Evolutionary conservation across 2,797 vertebrate genomes (phyloP).

Genomic region (Acanthornis magna): DNA sequence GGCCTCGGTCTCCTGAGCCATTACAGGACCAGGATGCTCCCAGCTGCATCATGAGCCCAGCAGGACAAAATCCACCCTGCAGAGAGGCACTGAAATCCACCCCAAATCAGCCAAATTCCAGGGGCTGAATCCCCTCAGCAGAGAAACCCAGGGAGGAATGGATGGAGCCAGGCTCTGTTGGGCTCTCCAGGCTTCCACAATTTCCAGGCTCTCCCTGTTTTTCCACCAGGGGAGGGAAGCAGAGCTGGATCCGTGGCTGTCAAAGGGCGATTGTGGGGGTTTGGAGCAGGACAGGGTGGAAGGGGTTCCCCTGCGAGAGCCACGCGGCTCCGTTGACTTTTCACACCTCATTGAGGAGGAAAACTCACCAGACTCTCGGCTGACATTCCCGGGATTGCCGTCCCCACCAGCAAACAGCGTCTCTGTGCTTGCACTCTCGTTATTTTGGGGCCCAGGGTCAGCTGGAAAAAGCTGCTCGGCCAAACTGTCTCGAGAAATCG

Average conservation of each 20-base stretch:
- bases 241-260: neutral
- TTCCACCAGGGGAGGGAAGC: neutral
- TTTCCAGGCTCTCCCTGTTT: neutral
- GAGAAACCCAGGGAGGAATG: neutral
- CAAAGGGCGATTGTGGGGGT: constrained; percentile 5
- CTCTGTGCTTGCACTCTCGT: neutral
- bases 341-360: constrained; percentile 54
- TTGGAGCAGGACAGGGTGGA: neutral
- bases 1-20: accelerated
- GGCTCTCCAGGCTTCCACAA: neutral
- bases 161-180: accelerated
- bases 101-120: neutral
- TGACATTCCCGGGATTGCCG: neutral
- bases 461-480: constrained; percentile 19
- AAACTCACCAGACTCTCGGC: neutral
- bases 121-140: neutral
- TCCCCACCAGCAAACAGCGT: neutral
- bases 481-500: neutral
- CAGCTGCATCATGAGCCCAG: neutral
- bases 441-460: neutral
- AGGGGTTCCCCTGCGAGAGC: neutral
- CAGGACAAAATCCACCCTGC: neutral
- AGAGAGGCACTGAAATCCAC: neutral
- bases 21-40: neutral
- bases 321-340: constrained; percentile 24